These are phyloP conservation scores for Gymnoscopelus braueri DNA, from an alignment of 2,797 vertebrate species.

Conservation along the genomic window DNA sequence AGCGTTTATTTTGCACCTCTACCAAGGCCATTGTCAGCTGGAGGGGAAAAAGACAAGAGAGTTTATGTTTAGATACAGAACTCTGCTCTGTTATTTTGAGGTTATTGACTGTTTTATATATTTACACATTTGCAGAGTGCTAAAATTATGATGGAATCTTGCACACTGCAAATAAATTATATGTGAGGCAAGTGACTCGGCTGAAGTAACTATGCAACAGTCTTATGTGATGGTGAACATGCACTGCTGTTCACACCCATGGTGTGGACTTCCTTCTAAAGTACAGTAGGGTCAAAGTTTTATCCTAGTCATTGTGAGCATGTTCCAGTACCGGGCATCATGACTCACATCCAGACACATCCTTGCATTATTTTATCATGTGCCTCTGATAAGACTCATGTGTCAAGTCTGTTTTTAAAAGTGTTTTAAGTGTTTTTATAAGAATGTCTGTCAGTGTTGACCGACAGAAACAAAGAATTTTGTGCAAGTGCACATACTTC, in stretches of 20 bases:
- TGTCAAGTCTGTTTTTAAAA: background rate
- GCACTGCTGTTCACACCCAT: slow-evolving; percentile 6
- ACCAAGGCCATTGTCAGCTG: no score
- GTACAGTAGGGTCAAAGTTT: slow-evolving; percentile 11
- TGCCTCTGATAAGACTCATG: background rate
- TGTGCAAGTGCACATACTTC: no score
- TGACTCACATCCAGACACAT: background rate
- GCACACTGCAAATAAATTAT: background rate
- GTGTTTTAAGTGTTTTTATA: slow-evolving; percentile 6
- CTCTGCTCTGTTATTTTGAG: no score
- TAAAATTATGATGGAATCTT: no score
- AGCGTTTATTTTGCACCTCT: no score
- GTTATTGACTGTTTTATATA: no score
- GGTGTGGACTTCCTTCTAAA: slow-evolving; percentile 8
- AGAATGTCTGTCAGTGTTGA: no score
- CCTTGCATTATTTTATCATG: background rate
- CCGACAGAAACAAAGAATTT: no score
- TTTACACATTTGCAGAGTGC: no score
- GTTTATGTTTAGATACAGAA: no score
- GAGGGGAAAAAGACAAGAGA: no score
- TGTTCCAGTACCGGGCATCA: background rate
- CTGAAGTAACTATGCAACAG: background rate
- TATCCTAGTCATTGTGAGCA: slow-evolving; percentile 4
- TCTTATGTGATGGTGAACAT: background rate
- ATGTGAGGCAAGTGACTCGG: background rate